These are phyloP conservation scores for Gasterosteus aculeatus DNA, from an alignment of 2,113 vertebrate species.

Conservation along the genomic window DNA sequence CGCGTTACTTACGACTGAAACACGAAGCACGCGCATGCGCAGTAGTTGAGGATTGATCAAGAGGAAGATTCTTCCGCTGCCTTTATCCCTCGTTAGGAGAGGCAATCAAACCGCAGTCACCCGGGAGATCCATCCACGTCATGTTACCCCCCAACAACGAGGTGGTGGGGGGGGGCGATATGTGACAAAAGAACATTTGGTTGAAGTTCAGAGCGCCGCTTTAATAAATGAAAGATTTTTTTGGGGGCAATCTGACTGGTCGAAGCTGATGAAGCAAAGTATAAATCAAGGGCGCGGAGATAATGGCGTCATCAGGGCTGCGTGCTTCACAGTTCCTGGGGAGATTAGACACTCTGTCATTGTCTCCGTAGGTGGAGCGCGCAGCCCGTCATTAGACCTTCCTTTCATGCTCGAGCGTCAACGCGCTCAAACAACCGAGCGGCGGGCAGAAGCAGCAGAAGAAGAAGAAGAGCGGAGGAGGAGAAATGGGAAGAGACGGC, in stretches of 20 bases:
- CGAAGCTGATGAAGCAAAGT: conserved; percentile 72
- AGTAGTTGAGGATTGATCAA: conserved; percentile 59
- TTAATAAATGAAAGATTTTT: conserved; percentile 76
- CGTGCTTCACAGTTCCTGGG: conserved; percentile 63
- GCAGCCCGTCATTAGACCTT: conserved; percentile 58
- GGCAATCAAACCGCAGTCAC: conserved; percentile 66
- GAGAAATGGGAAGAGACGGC: conserved; percentile 42
- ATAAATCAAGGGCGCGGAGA: conserved; percentile 75
- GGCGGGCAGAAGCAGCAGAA: conserved; percentile 15
- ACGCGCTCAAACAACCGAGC: conserved; percentile 23
- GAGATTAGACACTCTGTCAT: conserved; percentile 84
- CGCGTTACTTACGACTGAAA: no score
- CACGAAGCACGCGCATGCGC: conserved; percentile 13
- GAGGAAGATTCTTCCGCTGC: conserved; percentile 56
- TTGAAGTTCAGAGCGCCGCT: conserved; percentile 48
- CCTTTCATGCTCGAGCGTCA: neutral
- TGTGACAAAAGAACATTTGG: conserved; percentile 61
- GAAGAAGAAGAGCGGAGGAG: neutral
- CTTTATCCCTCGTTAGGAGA: conserved; percentile 68
- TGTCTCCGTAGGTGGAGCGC: conserved; percentile 50
- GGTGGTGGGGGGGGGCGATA: conserved; percentile 28
- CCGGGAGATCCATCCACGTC: conserved; percentile 65
- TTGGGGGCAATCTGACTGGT: conserved; percentile 62
- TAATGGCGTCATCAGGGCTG: conserved; percentile 75
- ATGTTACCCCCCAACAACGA: conserved; percentile 52